phyloP scores from a whole-genome alignment of 1,140 invertebrate species.

The Psilanteris sp. region DNA sequence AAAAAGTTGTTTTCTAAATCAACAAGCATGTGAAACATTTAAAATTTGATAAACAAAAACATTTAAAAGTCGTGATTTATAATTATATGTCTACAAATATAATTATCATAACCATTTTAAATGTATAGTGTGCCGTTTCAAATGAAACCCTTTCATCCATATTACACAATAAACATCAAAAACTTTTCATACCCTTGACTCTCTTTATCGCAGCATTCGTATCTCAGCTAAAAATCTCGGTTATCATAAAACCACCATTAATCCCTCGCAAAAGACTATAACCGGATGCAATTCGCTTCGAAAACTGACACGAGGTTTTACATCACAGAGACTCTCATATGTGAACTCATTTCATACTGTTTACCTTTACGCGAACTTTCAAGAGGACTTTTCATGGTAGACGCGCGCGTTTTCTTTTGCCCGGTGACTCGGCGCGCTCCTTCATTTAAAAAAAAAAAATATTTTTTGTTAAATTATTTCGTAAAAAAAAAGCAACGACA shows the following conservation, averaged over 20 bases:
- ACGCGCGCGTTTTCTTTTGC: conserved; percentile 22
- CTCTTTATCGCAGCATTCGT: neutral
- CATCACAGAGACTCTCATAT: conserved; percentile 10
- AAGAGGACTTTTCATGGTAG: conserved; percentile 18
- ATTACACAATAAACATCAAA: neutral
- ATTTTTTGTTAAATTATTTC: too few relatives aligned
- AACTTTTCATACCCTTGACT: neutral
- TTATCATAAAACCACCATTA: conserved; percentile 3
- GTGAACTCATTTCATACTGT: conserved; percentile 24
- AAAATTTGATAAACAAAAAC: too few relatives aligned
- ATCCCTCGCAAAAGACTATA: neutral
- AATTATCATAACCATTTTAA: too few relatives aligned
- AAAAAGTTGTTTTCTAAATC: too few relatives aligned
- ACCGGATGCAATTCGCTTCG: conserved; percentile 1
- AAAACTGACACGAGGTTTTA: conserved; percentile 14
- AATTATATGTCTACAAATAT: too few relatives aligned
- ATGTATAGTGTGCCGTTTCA: too few relatives aligned
- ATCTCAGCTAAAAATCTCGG: neutral
- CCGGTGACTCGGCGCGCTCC: neutral
- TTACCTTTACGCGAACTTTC: conserved; percentile 19
- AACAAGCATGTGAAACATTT: too few relatives aligned
- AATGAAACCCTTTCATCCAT: too few relatives aligned
- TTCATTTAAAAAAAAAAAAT: neutral
- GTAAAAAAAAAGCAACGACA: neutral
- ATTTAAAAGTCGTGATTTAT: too few relatives aligned